Evolutionary conservation across 1,140 invertebrate species (phyloP).

Genomic region (Hyles euphorbiae): DNA sequence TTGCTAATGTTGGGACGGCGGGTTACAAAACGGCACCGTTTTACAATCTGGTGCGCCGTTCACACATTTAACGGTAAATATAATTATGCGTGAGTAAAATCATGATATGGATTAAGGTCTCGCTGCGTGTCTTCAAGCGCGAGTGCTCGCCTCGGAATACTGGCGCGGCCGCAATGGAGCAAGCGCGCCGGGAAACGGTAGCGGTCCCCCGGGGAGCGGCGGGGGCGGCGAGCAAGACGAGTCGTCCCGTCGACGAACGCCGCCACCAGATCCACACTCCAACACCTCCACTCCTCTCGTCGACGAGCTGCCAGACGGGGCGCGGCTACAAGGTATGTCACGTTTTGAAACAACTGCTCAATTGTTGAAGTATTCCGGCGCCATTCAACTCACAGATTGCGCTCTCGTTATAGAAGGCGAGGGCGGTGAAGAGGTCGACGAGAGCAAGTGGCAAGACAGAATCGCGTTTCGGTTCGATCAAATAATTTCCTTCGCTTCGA

Average conservation of each 20-base stretch:
- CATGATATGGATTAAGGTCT: constrained; percentile 74
- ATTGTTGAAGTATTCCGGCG: neutral
- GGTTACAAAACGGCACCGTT: too few species aligned
- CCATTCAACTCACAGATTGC: constrained; percentile 8
- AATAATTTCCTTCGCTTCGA: constrained; percentile 89
- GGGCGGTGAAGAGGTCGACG: constrained; percentile 77
- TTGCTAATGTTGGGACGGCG: too few species aligned
- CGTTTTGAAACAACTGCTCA: neutral
- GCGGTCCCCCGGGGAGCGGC: constrained; percentile 59
- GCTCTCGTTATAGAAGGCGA: constrained; percentile 63
- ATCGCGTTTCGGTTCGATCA: constrained; percentile 92
- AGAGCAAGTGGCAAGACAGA: constrained; percentile 89
- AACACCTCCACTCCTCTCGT: constrained; percentile 79
- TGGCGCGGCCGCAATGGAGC: constrained; percentile 79
- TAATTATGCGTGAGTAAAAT: too few species aligned
- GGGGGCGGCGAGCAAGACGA: constrained; percentile 18
- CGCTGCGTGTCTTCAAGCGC: constrained; percentile 87
- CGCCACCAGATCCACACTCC: constrained; percentile 76
- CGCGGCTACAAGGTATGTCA: constrained; percentile 38
- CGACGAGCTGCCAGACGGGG: constrained; percentile 75
- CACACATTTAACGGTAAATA: too few species aligned
- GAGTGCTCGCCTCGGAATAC: constrained; percentile 80
- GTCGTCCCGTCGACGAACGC: constrained; percentile 37
- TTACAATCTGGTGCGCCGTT: too few species aligned
- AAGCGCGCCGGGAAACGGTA: constrained; percentile 29